These are phyloP conservation scores for Trichogramma dendrolimi DNA, from an alignment of 2,888 invertebrate species.

Conservation along the genomic window DNA sequence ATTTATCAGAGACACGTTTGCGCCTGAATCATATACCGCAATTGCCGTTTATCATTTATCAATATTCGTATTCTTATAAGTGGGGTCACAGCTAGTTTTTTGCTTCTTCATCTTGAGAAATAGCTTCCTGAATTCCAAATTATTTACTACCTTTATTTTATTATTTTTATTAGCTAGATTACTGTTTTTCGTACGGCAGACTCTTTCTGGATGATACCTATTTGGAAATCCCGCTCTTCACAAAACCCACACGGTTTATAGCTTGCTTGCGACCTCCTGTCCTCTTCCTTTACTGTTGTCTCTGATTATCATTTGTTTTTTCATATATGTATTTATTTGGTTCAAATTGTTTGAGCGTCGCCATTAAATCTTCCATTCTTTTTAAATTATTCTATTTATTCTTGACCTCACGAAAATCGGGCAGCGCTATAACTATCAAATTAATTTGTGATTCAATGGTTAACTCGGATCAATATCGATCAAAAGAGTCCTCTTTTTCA, in stretches of 20 bases:
- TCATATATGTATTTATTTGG: no score
- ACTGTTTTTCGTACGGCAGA: slow-evolving; percentile 15
- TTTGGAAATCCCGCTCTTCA: slow-evolving; percentile 9
- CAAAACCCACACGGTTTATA: neutral
- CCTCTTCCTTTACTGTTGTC: no score
- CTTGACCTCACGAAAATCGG: slow-evolving; percentile 24
- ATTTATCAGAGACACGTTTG: slow-evolving; percentile 25
- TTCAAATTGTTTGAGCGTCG: slow-evolving; percentile 23
- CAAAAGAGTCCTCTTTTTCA: slow-evolving; percentile 26
- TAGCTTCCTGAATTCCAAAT: neutral
- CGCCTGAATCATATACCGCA: slow-evolving; percentile 24
- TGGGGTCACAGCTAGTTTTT: slow-evolving; percentile 20
- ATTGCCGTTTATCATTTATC: slow-evolving; percentile 13
- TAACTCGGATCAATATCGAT: slow-evolving; percentile 26
- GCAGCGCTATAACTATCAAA: slow-evolving; percentile 24
- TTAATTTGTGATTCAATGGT: slow-evolving; percentile 24
- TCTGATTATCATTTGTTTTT: no score
- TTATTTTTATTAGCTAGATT: slow-evolving; percentile 13
- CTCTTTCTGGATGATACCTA: slow-evolving; percentile 22
- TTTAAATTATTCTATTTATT: slow-evolving; percentile 23
- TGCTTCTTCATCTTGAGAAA: slow-evolving; percentile 6
- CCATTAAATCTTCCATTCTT: slow-evolving; percentile 26
- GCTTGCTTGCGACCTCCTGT: no score
- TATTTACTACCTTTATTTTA: slow-evolving; percentile 13
- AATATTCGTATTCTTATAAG: slow-evolving; percentile 24